These are phyloP conservation scores for Tokudaia muenninki DNA, from an alignment of 2,797 vertebrate species.

Conservation along the genomic window DNA sequence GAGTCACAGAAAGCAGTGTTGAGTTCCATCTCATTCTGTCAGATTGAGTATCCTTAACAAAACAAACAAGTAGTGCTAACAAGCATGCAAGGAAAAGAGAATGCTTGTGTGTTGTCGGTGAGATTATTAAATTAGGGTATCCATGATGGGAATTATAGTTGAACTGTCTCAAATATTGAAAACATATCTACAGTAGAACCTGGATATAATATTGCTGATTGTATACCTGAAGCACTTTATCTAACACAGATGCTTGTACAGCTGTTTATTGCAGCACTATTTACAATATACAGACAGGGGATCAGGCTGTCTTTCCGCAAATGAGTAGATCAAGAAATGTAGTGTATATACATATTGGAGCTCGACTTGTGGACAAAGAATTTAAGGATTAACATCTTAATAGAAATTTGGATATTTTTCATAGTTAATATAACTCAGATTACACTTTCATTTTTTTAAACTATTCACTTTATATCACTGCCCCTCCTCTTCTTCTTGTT, in stretches of 20 bases:
- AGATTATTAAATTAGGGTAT: neutral
- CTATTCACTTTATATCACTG: neutral
- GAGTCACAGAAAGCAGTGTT: neutral
- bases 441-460: neutral
- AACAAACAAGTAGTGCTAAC: neutral
- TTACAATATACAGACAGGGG: neutral
- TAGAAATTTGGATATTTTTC: neutral
- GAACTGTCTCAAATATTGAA: neutral
- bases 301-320: neutral
- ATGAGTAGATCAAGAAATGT: neutral
- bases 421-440: neutral
- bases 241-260: neutral
- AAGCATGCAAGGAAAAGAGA: neutral
- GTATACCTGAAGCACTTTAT: neutral
- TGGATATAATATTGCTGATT: neutral
- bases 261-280: rapidly evolving
- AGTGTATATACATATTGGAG: neutral
- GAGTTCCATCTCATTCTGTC: neutral
- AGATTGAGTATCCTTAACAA: neutral
- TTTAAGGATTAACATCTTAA: neutral
- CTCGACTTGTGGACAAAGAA: neutral
- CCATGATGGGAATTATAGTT: neutral
- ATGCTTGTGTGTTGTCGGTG: neutral
- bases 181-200: neutral
- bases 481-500: neutral